Evolutionary conservation across 2,888 invertebrate species (phyloP), one percentile per base, ranked within the genome.

Genomic region (Uropetala carovei): DNA sequence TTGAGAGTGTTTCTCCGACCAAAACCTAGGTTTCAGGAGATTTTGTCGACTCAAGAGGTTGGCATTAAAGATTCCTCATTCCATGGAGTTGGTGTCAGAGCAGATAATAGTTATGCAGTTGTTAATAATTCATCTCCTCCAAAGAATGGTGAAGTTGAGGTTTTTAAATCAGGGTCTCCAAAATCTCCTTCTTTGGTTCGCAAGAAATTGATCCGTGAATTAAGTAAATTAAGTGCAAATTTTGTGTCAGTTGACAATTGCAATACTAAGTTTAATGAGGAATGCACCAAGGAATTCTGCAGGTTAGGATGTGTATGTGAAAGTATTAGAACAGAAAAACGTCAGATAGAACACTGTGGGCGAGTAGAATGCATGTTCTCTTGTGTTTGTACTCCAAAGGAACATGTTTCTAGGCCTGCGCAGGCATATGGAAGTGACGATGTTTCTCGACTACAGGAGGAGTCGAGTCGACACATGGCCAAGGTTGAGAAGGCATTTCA

Each of bases 401-500:
- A 94, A 95, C 7, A 94, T 93, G 93, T 94, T 94, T n/a, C 89
- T 10, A 43, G 43, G 64, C 43, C 43, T 18, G n/a, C 43, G 11
- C 89, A 43, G 10, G 60, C 92, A 85, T 93, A 94, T 10, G 91
- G 93, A 68, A 93, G 92, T 89, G 92, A 92, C 16, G 95, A 94
- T 0, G 94, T 96, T 91, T 93, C 95, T 60, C 95, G 95, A 93
- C 94, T 96, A 92, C 95, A 96, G 93, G 95, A 95, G 93, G 95
- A 96, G 94, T 95, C 95, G 0, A 96, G 96, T 93, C 95, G 94
- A 83, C 96, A 96, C 92, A 95, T 97, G 93, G 96, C 97, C 0
- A 97, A 96, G 94, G 96, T 96, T 94, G 97, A 97, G 94, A 96
- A 96, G 94, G 97, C 97, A 94, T 97, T 97, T 94, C 97, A 96